Percentiles rank a stretch among this genome's conserved stretches.
These are phyloP conservation scores for Scylla paramamosain DNA, from an alignment of 1,140 invertebrate species.

Conservation along the genomic window DNA sequence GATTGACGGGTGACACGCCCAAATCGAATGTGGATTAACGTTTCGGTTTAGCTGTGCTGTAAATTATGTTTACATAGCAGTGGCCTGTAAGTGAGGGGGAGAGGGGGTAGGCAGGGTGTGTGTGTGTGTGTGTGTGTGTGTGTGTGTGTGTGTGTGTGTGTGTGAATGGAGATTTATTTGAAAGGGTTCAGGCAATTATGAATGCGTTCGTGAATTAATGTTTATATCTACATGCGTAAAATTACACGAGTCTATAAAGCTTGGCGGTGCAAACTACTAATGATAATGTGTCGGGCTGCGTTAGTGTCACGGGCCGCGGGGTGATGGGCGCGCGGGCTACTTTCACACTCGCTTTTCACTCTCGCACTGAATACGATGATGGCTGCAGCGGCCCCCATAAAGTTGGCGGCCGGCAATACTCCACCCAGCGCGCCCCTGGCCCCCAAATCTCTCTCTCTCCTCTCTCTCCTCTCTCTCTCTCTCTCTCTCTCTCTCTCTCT, in stretches of 20 bases:
- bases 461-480: not conserved
- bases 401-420: not conserved
- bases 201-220: not conserved
- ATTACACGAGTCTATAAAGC: slow-evolving; percentile 1
- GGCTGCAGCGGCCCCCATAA: not conserved
- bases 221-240: not conserved
- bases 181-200: slow-evolving; percentile 7
- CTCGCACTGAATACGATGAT: not conserved
- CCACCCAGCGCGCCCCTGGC: not conserved
- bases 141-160: no score
- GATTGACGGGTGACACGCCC: slow-evolving; percentile 58
- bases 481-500: slow-evolving; percentile 6
- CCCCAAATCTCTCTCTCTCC: not conserved
- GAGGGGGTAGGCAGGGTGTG: not conserved
- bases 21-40: slow-evolving; percentile 62
- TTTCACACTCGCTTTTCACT: no score
- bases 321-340: no score
- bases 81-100: not conserved
- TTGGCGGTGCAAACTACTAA: no score
- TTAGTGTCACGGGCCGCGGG: no score
- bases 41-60: slow-evolving; percentile 50
- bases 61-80: slow-evolving; percentile 54
- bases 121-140: no score
- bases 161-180: not conserved
- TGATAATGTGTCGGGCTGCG: no score